phyloP scores from a whole-genome alignment of 2,888 invertebrate genomes.

The Drosophila stalkeri region DNA sequence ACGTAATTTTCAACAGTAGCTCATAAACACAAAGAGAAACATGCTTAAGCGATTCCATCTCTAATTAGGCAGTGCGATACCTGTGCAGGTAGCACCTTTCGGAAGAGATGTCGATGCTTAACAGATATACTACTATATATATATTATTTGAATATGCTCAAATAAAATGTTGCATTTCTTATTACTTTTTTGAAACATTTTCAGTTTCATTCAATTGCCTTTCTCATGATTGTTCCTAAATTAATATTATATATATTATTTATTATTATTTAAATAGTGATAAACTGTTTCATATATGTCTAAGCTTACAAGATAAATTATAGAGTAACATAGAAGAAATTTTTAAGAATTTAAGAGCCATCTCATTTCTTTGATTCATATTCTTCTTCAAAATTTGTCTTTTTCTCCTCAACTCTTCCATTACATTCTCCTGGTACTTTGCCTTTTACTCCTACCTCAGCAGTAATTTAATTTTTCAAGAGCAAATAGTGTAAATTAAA shows the following conservation, averaged over 20 bases:
- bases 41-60: constrained; percentile 35
- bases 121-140: background rate
- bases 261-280: background rate
- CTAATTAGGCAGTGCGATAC: constrained; percentile 42
- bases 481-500: too few species aligned
- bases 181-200: background rate
- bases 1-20: constrained; percentile 74
- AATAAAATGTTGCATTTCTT: background rate
- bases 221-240: too few species aligned
- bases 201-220: too few species aligned
- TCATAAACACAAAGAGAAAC: constrained; percentile 49
- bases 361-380: too few species aligned
- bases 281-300: background rate
- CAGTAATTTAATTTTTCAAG: too few species aligned
- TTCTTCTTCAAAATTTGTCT: background rate
- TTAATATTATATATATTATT: too few species aligned
- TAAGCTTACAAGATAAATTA: too few species aligned
- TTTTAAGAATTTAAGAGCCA: too few species aligned
- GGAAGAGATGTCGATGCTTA: background rate
- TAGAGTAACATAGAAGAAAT: too few species aligned
- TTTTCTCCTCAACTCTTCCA: background rate
- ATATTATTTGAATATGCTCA: background rate
- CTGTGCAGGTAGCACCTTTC: background rate
- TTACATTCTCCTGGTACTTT: too few species aligned
- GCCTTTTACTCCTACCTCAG: background rate